Evolutionary conservation across 2,113 vertebrate species (phyloP).

Genomic region (Hippocampus barbouri): DNA sequence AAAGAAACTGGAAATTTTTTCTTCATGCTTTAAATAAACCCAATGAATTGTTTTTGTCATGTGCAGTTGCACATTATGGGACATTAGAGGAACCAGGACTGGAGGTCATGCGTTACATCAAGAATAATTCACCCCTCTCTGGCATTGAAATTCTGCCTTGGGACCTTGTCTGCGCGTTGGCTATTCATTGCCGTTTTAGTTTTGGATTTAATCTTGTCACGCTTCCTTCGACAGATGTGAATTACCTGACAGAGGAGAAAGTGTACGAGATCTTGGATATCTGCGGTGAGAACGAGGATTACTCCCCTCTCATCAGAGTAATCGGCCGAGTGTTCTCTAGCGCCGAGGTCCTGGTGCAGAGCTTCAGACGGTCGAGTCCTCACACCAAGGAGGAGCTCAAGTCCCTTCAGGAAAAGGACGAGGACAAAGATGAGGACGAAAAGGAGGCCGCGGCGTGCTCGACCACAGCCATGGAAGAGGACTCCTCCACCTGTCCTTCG

Average conservation of each 20-base stretch:
- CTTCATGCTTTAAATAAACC: too few species aligned
- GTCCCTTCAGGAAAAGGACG: conserved; percentile 93
- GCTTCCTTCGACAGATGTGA: conserved; percentile 79
- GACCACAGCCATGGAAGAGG: conserved; percentile 88
- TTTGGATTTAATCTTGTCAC: not conserved
- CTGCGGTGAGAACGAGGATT: conserved; percentile 90
- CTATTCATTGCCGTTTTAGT: not conserved
- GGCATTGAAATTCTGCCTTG: not conserved
- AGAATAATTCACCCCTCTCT: not conserved
- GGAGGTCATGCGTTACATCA: too few species aligned
- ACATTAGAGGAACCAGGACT: not conserved
- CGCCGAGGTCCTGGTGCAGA: conserved; percentile 91
- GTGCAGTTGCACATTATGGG: too few species aligned
- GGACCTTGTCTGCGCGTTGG: not conserved
- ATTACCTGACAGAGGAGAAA: conserved; percentile 90
- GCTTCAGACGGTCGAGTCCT: conserved; percentile 89
- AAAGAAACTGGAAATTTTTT: too few species aligned
- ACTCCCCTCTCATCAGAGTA: conserved; percentile 92
- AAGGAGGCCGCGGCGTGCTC: conserved; percentile 80
- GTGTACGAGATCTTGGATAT: conserved; percentile 94
- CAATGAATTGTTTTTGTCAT: not conserved
- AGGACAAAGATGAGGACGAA: conserved; percentile 97
- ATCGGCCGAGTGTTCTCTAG: conserved; percentile 95
- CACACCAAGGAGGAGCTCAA: conserved; percentile 98
- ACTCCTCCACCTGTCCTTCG: conserved; percentile 76